Evolutionary conservation across 2,888 invertebrate species (phyloP), one percentile per base, ranked within the genome.

Genomic region (Acleris literana): DNA sequence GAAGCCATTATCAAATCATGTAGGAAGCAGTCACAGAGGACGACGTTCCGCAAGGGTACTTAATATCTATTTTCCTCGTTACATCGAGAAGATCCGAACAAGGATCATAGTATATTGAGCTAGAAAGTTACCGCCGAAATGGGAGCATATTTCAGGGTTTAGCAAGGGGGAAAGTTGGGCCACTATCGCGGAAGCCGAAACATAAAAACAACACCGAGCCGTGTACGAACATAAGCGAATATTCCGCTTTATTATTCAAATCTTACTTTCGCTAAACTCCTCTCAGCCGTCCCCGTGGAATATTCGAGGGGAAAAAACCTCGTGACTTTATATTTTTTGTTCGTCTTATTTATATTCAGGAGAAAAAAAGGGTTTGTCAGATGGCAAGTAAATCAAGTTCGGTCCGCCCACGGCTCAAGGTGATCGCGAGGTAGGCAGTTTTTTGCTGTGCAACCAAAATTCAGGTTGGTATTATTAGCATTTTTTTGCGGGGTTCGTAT

Each of bases 291-390:
- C 84, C 84, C 82, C 74, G 74, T 81, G 81, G 82, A 78, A 78
- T 77, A 76, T 72, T 81, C 72, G 77, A 76, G 79, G 79, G 82
- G 80, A 83, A 84, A 84, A 87, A 87, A 82, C 77, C 82, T 78
- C 77, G 79, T 80, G 81, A 82, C 80, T 85, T 81, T 80, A 81
- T 82, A 82, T 85, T 85, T 86, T 89, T 89, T 87, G 83, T 80
- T 79, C 77, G 80, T 82, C 86, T 87, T 90, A 90, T 92, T 90
- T 90, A 88, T 90, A 88, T 90, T 90, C 88, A 86, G 88, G 85
- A 86, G 86, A 90, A 91, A 91, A 86, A 91, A 90, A 89, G 90
- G 90, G 89, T 90, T 87, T 85, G 88, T 89, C 88, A 87, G 90
- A 87, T 88, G 84, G 88, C 84, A 84, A 88, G 87, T 87, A 88